These are phyloP conservation scores for Tragopan temminckii DNA, from an alignment of 2,797 vertebrate genomes.

Conservation along the genomic window DNA sequence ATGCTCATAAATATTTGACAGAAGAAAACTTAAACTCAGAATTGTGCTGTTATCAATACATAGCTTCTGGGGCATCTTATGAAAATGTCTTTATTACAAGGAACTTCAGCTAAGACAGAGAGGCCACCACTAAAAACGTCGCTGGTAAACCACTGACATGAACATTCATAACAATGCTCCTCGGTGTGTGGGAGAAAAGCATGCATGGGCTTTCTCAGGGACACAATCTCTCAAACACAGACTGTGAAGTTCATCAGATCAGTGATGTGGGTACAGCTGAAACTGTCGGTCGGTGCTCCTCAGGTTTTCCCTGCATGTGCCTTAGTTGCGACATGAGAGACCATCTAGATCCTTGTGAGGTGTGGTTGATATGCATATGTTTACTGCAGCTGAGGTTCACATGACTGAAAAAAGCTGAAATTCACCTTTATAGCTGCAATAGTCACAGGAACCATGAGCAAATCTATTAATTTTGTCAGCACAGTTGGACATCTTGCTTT, in stretches of 20 bases:
- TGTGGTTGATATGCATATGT: not conserved
- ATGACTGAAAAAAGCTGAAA: not conserved
- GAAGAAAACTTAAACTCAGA: not conserved
- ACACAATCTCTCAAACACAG: not conserved
- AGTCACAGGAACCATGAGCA: not conserved
- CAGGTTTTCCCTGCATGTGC: not conserved
- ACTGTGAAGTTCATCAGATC: not conserved
- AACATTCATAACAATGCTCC: not conserved
- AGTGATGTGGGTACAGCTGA: fast-evolving
- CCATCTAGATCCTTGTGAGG: fast-evolving
- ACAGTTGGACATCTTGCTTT: not conserved
- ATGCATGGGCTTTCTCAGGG: not conserved
- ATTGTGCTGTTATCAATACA: not conserved
- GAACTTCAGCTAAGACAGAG: not conserved
- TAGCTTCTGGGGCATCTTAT: not conserved
- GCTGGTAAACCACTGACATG: not conserved
- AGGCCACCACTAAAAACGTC: fast-evolving
- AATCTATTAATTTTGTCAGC: not conserved
- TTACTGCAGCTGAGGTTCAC: not conserved
- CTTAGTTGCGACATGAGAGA: not conserved
- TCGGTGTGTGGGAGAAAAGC: not conserved
- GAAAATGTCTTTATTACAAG: not conserved
- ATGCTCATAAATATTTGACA: not conserved
- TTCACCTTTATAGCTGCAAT: not conserved
- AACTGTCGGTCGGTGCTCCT: not conserved